phyloP scores from a whole-genome alignment of 2,888 invertebrate species.

The Stenolophus ochropezus region DNA sequence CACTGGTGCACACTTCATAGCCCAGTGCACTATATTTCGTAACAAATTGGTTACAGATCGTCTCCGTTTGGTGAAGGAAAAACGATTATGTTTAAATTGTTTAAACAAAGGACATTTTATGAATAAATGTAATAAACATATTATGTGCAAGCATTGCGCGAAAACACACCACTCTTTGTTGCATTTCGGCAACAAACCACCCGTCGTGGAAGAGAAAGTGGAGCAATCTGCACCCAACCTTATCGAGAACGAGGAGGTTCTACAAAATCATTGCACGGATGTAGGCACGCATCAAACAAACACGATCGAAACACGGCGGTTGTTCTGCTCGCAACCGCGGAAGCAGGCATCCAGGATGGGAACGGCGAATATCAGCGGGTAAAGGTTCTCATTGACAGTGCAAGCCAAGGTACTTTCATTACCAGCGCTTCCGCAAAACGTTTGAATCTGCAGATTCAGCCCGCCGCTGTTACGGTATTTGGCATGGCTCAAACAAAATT shows the following conservation, averaged over 20 bases:
- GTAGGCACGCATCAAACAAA: not conserved
- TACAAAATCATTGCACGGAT: not conserved
- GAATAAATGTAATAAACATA: not conserved
- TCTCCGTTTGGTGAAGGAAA: not conserved
- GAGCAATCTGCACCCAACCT: not conserved
- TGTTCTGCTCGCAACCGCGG: not conserved
- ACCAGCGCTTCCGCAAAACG: not conserved
- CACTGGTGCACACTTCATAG: not conserved
- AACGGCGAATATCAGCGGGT: not conserved
- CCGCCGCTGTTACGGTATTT: not conserved
- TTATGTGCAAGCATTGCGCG: not conserved
- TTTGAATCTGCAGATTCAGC: not conserved
- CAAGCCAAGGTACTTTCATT: slow-evolving; percentile 9
- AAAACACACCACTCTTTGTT: not conserved
- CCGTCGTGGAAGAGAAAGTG: not conserved
- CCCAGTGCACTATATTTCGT: not conserved
- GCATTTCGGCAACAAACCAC: not conserved
- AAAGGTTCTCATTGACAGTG: not conserved
- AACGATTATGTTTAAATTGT: slow-evolving; percentile 6
- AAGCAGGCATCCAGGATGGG: not conserved
- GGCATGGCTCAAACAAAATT: slow-evolving; percentile 7
- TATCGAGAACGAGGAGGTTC: not conserved
- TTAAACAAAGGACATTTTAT: not conserved
- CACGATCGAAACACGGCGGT: not conserved
- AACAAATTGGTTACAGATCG: not conserved